Evolutionary conservation across 1,140 invertebrate genomes (phyloP).

Genomic region (Teleopsis dalmanni): DNA sequence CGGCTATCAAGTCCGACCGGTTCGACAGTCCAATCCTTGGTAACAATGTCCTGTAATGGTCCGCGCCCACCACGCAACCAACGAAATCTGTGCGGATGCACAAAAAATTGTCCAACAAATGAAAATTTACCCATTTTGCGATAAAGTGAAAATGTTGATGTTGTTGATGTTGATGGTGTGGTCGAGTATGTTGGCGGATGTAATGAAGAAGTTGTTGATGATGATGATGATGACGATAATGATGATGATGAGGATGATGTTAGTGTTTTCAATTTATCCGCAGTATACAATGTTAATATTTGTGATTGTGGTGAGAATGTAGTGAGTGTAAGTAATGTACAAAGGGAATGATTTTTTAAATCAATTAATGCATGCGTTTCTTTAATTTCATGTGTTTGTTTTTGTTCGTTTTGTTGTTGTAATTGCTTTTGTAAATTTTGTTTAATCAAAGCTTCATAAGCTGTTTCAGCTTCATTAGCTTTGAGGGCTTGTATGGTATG

Average conservation of each 20-base stretch:
- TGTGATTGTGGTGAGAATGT: conserved; percentile 37
- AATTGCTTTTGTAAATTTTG: conserved; percentile 24
- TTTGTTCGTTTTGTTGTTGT: conserved; percentile 14
- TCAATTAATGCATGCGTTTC: conserved; percentile 42
- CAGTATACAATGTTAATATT: conserved; percentile 31
- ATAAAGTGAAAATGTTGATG: conserved; percentile 17
- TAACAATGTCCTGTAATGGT: conserved; percentile 62
- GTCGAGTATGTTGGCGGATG: not conserved
- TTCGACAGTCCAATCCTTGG: conserved; percentile 66
- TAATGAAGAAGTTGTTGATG: not conserved
- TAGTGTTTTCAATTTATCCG: not conserved
- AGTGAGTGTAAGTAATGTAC: conserved; percentile 40
- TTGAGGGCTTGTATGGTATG: conserved; percentile 35
- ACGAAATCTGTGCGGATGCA: conserved; percentile 52
- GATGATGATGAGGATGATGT: conserved; percentile 15
- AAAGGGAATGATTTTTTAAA: conserved; percentile 37
- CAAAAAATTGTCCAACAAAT: conserved; percentile 30
- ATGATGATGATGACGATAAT: conserved; percentile 3
- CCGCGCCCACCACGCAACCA: conserved; percentile 69
- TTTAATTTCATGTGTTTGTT: conserved; percentile 25
- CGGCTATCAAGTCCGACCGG: conserved; percentile 72
- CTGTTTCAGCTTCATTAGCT: conserved; percentile 30
- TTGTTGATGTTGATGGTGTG: not conserved
- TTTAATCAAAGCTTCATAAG: conserved; percentile 34
- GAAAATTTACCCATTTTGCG: conserved; percentile 40